Base-by-base conservation (phyloP, 92 coral and sea anemone species). In the Scolanthus callimorphus region DNA sequence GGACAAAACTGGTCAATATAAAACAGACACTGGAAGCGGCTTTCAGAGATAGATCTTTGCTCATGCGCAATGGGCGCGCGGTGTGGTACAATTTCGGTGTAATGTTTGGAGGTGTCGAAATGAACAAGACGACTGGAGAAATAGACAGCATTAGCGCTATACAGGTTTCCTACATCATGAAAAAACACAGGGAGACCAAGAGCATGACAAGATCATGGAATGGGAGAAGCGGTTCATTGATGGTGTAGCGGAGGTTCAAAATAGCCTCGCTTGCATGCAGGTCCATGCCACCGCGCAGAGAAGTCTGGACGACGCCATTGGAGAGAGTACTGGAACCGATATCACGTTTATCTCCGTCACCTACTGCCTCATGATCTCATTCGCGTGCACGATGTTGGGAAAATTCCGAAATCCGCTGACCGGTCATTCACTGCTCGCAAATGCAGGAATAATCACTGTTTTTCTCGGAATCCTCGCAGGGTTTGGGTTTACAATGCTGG, bases 361-460 rank as follows among this genome's bases (percentile, higher is more conserved):
- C 13, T 89, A 69, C 49, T 44, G 65, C 8, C 71, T 89, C 9
- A 89, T 89, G 97, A 89, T 89, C 25, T 59, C 77, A 25, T 89
- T 89, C 31, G 88, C 91, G 19, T 74, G 91, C 56, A 19, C 65
- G 15, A 78, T 76, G 73, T 80, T 85, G 0, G 91, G 84, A 2
- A 89, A 84, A 70, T 73, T 84, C 63, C 64, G 71, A 6, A 85
- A 89, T 38, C 90, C 91, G 28, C 70, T 85, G 59, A 81, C 85
- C 15, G 90, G 97, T 9, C 97, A 89, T 50, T 85, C 97, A 1
- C 39, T 89, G 53, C 83, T 89, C 25, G 83, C 88, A 15, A 74
- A 80, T 20, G 74, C 89, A 54, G 92, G 97, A 39, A 83, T 90
- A 44, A 37, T 86, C 27, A 84, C 97, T n/a, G 97, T 90, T 49